Conservation (phyloP, 2,888 invertebrate genomes). For the Achlya flavicornis region DNA sequence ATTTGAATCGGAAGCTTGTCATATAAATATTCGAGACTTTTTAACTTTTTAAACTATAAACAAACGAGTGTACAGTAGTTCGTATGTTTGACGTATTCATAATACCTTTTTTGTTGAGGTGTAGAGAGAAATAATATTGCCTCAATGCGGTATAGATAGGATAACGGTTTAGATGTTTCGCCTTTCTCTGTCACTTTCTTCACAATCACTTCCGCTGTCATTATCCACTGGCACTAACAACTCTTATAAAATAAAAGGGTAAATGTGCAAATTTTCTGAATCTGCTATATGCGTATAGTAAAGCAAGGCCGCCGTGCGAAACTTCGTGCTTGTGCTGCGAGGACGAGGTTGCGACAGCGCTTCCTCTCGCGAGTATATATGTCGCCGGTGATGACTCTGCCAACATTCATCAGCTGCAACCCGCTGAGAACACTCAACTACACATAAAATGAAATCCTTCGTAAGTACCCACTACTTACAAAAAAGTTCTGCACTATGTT, state of each 20-base stretch:
- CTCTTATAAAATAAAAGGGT: too few species aligned
- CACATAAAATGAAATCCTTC: conserved; percentile 13
- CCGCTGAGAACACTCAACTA: not conserved
- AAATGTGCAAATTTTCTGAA: not conserved
- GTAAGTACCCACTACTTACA: conserved; percentile 12
- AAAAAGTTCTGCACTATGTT: too few species aligned
- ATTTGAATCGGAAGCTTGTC: too few species aligned
- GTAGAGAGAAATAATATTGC: too few species aligned
- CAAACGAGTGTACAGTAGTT: too few species aligned
- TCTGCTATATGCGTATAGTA: not conserved
- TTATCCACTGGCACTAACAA: not conserved
- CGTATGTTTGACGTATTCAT: too few species aligned
- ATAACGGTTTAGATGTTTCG: too few species aligned
- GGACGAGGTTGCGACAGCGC: conserved; percentile 5
- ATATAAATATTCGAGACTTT: too few species aligned
- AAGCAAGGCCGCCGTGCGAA: not conserved
- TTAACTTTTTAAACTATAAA: too few species aligned
- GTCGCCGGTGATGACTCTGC: not conserved
- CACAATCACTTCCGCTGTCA: not conserved
- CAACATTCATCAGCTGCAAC: not conserved
- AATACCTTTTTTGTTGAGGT: too few species aligned
- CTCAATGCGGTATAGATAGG: too few species aligned
- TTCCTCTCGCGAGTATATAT: conserved; percentile 10
- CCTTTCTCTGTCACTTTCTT: not conserved
- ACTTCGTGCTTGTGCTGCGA: not conserved